Conservation (phyloP, 2,797 vertebrate species). For the Sebastes kiyomatsui region DNA sequence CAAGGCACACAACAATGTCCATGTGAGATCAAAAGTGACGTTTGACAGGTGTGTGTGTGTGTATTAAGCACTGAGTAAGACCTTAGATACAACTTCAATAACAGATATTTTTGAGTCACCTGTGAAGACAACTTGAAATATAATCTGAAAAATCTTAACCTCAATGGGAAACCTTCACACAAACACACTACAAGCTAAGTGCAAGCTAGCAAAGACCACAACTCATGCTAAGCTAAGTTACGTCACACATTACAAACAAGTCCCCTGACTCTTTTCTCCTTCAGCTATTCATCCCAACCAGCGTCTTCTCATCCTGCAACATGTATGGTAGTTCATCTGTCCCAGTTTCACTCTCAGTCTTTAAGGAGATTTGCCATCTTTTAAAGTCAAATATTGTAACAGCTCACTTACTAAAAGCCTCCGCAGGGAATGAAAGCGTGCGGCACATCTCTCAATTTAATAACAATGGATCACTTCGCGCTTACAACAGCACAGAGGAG, state of each 20-base stretch:
- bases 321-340: not conserved
- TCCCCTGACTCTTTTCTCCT: not conserved
- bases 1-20: not conserved
- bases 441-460: slow-evolving; percentile 43
- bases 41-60: not conserved
- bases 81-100: not conserved
- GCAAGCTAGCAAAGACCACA: accelerated
- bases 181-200: not conserved
- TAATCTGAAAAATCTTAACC: not conserved
- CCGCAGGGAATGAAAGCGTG: slow-evolving; percentile 15
- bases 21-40: not conserved
- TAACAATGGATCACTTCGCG: slow-evolving; percentile 54
- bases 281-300: not conserved
- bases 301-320: slow-evolving; percentile 14
- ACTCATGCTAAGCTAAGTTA: not conserved
- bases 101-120: not conserved
- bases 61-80: too few relatives aligned
- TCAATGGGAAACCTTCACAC: not conserved
- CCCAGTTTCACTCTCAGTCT: slow-evolving; percentile 23
- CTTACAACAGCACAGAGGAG: slow-evolving; percentile 29
- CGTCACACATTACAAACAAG: not conserved
- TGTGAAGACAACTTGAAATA: not conserved
- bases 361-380: slow-evolving; percentile 39
- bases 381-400: slow-evolving; percentile 57
- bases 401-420: slow-evolving; percentile 48